Conservation (phyloP, 2,797 vertebrate species). For the Rhinichthys osculus region DNA sequence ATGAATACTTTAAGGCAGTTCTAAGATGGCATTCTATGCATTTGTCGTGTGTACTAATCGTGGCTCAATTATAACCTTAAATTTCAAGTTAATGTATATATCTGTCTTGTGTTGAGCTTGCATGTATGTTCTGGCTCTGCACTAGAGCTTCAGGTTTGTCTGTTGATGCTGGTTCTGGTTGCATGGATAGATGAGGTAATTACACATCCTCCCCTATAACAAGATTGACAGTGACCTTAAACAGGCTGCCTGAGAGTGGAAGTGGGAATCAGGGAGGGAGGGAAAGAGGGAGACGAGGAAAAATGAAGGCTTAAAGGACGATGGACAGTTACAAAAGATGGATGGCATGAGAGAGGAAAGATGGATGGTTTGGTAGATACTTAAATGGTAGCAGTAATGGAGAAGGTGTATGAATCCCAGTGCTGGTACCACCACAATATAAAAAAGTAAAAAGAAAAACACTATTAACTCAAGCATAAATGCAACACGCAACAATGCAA, state of each 20-base stretch:
- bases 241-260: conserved; percentile 22
- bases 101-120: background rate
- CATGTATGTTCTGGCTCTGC: background rate
- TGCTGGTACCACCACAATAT: background rate
- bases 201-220: conserved; percentile 52
- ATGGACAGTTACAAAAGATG: conserved; percentile 54
- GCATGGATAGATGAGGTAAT: conserved; percentile 57
- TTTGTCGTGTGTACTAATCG: too few relatives aligned
- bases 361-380: conserved; percentile 40
- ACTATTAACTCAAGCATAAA: background rate
- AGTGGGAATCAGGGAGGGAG: conserved; percentile 35
- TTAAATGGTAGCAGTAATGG: conserved; percentile 29
- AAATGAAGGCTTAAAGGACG: conserved; percentile 50
- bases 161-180: conserved; percentile 8
- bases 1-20: too few relatives aligned
- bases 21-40: too few relatives aligned
- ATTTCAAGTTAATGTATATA: background rate
- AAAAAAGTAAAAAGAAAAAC: background rate
- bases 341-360: conserved; percentile 41
- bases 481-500: background rate
- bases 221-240: conserved; percentile 60
- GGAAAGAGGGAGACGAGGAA: conserved; percentile 40
- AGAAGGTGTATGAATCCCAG: conserved; percentile 47
- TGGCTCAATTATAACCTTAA: background rate
- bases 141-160: conserved; percentile 10